Evolutionary conservation across 2,797 vertebrate species (phyloP).

Genomic region (Acridotheres tristis): DNA sequence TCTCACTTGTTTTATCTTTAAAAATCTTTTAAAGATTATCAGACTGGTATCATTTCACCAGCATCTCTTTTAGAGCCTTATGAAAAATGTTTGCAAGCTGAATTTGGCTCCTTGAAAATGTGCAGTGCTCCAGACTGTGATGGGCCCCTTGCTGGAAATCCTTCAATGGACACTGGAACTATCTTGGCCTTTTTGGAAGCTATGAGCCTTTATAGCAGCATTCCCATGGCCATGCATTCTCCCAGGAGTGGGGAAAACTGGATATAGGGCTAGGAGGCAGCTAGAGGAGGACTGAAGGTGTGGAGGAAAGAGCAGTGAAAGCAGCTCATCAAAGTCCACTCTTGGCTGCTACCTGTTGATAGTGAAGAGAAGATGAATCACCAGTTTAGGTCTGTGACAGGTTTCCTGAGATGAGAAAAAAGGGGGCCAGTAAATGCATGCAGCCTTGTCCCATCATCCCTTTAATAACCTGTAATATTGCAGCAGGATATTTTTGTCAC

Average conservation of each 20-base stretch:
- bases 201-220: background rate
- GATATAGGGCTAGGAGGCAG: background rate
- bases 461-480: slow-evolving; percentile 92
- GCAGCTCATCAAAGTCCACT: slow-evolving; percentile 73
- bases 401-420: slow-evolving; percentile 84
- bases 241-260: background rate
- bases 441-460: slow-evolving; percentile 80
- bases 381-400: slow-evolving; percentile 78
- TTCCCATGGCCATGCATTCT: background rate
- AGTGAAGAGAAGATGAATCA: slow-evolving; percentile 81
- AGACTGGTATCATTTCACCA: background rate
- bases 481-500: slow-evolving; percentile 84
- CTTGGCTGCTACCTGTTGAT: slow-evolving; percentile 82
- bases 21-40: background rate
- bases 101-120: background rate
- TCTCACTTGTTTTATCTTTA: background rate
- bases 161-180: background rate
- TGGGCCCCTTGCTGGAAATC: background rate
- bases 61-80: background rate
- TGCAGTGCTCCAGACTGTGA: background rate
- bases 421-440: slow-evolving; percentile 73
- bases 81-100: background rate
- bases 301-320: slow-evolving; percentile 42
- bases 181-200: background rate
- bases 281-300: background rate